Base-by-base conservation (phyloP, 2,888 invertebrate species). In the Subacronicta megacephala region DNA sequence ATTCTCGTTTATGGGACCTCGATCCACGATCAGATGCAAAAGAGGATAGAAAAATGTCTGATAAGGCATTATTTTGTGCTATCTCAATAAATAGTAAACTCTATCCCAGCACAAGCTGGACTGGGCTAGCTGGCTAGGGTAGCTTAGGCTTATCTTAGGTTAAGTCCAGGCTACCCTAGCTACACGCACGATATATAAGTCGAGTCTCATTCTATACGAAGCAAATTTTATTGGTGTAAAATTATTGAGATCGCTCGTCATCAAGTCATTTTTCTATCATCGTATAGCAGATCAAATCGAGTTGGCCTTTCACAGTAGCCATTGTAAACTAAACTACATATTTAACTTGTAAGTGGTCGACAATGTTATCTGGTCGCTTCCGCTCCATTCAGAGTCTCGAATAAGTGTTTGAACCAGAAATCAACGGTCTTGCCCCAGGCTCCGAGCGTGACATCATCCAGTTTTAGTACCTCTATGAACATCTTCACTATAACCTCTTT, bases 401-500 rank as follows among this genome's bases (percentile, higher is more conserved):
- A 94, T 75, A 94, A 85, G 76, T 93, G 83, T 50, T 89, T 90
- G 83, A 92, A 94, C 89, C 90, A 93, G 81, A 94, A 94, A 29
- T 90, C 90, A 3, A 94, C 88, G 0, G 92, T 82, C 68, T 90
- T 92, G 42, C 87, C 88, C 94, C 94, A 94, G 5, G 93, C 89
- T 6, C 81, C 82, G 6, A 94, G 83, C 0, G 92, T 92, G 0
- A 75, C 62, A 2, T 79, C 82, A 56, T 93, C 91, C 18, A 92
- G 77, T 1, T 91, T 81, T 1, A 94, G 73, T 0, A 92, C 90
- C 57, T 94, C 92, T 18, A 92, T 89, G 72, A 93, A 93, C 90
- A 94, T 88, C 53, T 88, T 88, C 45, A 94, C 92, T 70, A 94
- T 82, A 3, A 91, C 90, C 20, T 86, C 82, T 82, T 94, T 94